Evolutionary conservation across 2,888 invertebrate species (phyloP).

Genomic region (Tridacna crocea): DNA sequence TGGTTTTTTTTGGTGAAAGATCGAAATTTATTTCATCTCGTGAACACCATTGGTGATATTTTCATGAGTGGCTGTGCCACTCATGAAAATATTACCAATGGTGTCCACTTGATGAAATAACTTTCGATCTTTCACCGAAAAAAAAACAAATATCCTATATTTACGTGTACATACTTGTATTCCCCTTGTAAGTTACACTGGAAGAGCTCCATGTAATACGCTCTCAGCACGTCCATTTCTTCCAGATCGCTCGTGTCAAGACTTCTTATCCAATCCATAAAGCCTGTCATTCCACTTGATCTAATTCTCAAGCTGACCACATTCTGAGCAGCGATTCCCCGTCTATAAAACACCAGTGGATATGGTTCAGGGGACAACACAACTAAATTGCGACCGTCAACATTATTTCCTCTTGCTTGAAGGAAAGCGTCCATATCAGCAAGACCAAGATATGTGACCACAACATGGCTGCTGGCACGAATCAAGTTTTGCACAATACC

Average conservation of each 20-base stretch:
- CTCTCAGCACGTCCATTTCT: slow-evolving; percentile 64
- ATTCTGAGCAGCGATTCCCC: slow-evolving; percentile 52
- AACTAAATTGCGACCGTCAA: slow-evolving; percentile 52
- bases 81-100: no score
- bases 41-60: no score
- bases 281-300: slow-evolving; percentile 53
- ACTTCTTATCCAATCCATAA: slow-evolving; percentile 53
- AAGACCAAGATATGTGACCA: slow-evolving; percentile 69
- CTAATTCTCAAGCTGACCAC: slow-evolving; percentile 64
- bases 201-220: slow-evolving; percentile 74
- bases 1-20: no score
- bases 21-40: no score
- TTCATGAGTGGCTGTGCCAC: no score
- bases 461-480: slow-evolving; percentile 66
- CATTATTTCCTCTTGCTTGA: slow-evolving; percentile 54
- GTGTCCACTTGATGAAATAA: no score
- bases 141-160: no score
- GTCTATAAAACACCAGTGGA: slow-evolving; percentile 58
- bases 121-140: no score
- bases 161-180: slow-evolving; percentile 47
- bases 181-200: slow-evolving; percentile 76
- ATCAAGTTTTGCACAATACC: slow-evolving; percentile 59
- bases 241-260: slow-evolving; percentile 15
- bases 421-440: slow-evolving; percentile 62
- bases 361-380: slow-evolving; percentile 70